Evolutionary conservation across 2,797 vertebrate species (phyloP), one percentile per base, ranked within the genome.

Genomic region (Anguilla megastoma): DNA sequence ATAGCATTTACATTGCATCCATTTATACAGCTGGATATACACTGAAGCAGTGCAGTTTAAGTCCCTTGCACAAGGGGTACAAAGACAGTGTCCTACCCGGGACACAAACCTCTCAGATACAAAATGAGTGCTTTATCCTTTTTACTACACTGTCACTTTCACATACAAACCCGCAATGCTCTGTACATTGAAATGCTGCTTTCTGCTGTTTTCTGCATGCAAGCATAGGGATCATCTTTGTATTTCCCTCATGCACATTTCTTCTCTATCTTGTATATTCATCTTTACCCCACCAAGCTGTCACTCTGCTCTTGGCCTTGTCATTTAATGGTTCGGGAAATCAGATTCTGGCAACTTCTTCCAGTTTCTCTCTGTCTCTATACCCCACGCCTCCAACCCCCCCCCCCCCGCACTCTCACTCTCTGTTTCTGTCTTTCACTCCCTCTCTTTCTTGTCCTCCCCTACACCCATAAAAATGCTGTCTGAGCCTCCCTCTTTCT

Each of bases 291-390:
- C 63, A 24, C 58, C 30, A 41, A 41, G 14, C 27, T 76, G 48
- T 88, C 52, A 48, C 82, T 63, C 82, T 58, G 50, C 56, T 89
- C 1, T 4, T 36, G 52, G 76, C 80, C 69, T 60, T 86, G 30
- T 86, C 87, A 85, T 91, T 89, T 89, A 92, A 90, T 89, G 88
- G 48, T 88, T 88, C 85, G 1, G 58, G 58, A 60, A 60, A 89
- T 86, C 88, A 10, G 87, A 88, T 88, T 89, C 60, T 52, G 52
- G 30, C 74, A 79, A 86, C 48, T 36, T 88, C 74, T 83, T 80
- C 83, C 18, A 54, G 58, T 69, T 85, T 88, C 52, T 91, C 79
- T 85, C 86, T 1, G 63, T 82, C 54, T 52, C 84, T 74, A 30
- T 85, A 54, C 21, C 48, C 7, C 50, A 66, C 33, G 9, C 63